Evolutionary conservation across 2,888 invertebrate species (phyloP).

Genomic region (Nemurella pictetii): DNA sequence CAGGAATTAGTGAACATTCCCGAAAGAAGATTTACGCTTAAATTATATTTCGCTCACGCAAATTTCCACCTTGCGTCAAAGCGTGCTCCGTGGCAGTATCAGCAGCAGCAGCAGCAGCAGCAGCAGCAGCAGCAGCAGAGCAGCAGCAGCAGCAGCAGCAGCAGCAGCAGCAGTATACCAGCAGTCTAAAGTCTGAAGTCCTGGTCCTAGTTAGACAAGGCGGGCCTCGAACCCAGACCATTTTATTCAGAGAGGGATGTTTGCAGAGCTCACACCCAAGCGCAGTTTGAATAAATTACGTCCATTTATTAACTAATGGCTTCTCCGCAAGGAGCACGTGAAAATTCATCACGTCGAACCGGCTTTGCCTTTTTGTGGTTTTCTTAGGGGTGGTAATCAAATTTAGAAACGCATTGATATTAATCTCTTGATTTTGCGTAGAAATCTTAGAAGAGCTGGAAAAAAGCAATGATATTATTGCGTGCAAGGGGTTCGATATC

Average conservation of each 20-base stretch:
- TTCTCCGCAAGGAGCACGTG: not conserved
- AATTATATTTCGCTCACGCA: slow-evolving; percentile 19
- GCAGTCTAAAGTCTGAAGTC: no score
- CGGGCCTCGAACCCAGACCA: not conserved
- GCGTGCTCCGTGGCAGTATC: not conserved
- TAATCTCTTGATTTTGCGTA: not conserved
- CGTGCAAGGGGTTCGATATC: not conserved
- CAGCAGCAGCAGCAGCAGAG: not conserved
- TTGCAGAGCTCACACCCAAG: not conserved
- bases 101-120: not conserved
- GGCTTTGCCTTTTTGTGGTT: not conserved
- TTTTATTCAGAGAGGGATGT: not conserved
- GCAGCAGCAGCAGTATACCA: no score
- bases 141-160: no score
- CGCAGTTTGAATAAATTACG: not conserved
- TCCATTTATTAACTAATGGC: not conserved
- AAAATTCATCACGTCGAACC: not conserved
- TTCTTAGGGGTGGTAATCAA: not conserved
- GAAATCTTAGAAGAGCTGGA: not conserved
- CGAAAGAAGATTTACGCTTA: slow-evolving; percentile 12
- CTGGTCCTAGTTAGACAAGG: no score
- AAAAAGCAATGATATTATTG: not conserved
- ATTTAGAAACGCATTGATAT: not conserved
- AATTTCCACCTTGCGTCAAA: not conserved
- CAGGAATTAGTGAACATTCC: slow-evolving; percentile 16